A percentile compares a stretch with the other conserved stretches of the same genome.
Evolutionary conservation across 2,888 invertebrate genomes (phyloP).

Genomic region (Scelioninae gen. 2): DNA sequence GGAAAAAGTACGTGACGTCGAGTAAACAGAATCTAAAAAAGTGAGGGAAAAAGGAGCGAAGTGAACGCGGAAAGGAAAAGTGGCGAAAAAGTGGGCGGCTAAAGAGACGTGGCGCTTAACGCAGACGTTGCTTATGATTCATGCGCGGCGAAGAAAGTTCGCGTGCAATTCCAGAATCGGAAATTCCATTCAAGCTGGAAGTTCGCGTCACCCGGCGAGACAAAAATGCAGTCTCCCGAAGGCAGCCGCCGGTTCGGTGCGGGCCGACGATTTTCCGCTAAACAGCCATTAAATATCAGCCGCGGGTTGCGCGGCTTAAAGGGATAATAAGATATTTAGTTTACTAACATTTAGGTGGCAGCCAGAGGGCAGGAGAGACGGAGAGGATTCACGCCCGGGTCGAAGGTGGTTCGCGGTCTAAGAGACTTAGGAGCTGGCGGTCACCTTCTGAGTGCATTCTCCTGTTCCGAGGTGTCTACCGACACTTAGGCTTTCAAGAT

Average conservation of each 20-base stretch:
- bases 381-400: constrained; percentile 64
- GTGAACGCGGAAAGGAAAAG: constrained; percentile 10
- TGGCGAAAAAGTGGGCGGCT: constrained; percentile 26
- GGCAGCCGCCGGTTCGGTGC: constrained; percentile 13
- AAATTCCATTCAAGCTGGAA: constrained; percentile 1
- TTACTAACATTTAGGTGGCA: constrained; percentile 71
- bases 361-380: constrained; percentile 57
- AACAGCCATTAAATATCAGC: constrained; percentile 59
- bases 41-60: constrained; percentile 5
- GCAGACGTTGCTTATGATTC: constrained; percentile 36
- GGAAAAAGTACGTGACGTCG: constrained; percentile 49
- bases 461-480: constrained; percentile 72
- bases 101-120: constrained; percentile 26
- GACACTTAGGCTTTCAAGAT: constrained; percentile 74
- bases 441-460: constrained; percentile 75
- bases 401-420: constrained; percentile 71
- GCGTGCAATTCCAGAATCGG: constrained; percentile 17
- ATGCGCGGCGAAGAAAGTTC: constrained; percentile 1
- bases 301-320: constrained; percentile 65
- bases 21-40: constrained; percentile 41
- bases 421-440: constrained; percentile 74
- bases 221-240: background rate
- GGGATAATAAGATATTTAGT: constrained; percentile 74
- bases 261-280: constrained; percentile 58
- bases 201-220: constrained; percentile 2